phyloP scores from a whole-genome alignment of 2,113 vertebrate genomes.

The Setophaga coronata region DNA sequence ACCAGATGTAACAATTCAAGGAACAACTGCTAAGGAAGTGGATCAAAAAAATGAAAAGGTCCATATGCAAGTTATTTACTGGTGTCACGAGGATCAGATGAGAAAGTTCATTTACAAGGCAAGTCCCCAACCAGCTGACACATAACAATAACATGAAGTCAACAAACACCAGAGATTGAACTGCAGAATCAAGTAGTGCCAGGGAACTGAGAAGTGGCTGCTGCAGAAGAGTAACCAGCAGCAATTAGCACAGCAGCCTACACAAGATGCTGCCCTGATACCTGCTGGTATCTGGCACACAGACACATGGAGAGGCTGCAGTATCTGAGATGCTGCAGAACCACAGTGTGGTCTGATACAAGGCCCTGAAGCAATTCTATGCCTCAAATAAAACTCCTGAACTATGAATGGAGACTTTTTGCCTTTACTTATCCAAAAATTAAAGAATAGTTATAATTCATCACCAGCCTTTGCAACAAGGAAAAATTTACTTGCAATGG shows the following conservation, averaged over 20 bases:
- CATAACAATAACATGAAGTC: background rate
- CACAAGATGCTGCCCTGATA: background rate
- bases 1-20: background rate
- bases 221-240: background rate
- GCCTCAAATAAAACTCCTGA: background rate
- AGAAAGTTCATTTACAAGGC: background rate
- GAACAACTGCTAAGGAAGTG: background rate
- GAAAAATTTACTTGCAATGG: background rate
- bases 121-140: background rate
- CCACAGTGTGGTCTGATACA: fast-evolving
- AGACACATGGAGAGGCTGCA: background rate
- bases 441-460: background rate
- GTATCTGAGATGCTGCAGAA: background rate
- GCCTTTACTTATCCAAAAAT: background rate
- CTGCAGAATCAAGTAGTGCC: background rate
- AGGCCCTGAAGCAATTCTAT: background rate
- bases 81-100: background rate
- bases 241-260: background rate
- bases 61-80: background rate
- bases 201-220: background rate
- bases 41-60: background rate
- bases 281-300: background rate
- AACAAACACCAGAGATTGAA: background rate
- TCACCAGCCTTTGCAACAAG: background rate
- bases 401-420: background rate